These are phyloP conservation scores for Brachyptera putata DNA, from an alignment of 2,888 invertebrate genomes.

Conservation along the genomic window DNA sequence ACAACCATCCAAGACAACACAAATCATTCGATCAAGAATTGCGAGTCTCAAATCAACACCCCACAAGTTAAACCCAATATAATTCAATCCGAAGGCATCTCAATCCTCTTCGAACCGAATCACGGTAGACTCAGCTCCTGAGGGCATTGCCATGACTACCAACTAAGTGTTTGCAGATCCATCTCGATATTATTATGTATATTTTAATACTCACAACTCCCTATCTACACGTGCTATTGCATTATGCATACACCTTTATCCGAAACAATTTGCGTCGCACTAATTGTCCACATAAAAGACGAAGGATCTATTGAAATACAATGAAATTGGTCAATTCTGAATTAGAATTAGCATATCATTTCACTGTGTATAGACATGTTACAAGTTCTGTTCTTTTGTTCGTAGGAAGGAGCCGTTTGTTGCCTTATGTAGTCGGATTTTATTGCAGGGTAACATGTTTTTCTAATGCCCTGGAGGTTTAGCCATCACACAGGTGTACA, in stretches of 20 bases:
- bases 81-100: too few relatives aligned
- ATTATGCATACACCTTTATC: background rate
- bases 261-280: slow-evolving; percentile 2
- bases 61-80: too few relatives aligned
- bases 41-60: too few relatives aligned
- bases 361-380: background rate
- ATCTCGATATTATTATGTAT: too few relatives aligned
- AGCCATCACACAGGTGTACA: slow-evolving; percentile 5
- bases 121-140: too few relatives aligned
- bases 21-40: too few relatives aligned
- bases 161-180: too few relatives aligned
- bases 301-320: background rate
- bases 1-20: too few relatives aligned
- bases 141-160: too few relatives aligned
- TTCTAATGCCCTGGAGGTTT: background rate
- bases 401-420: slow-evolving; percentile 1
- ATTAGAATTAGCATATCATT: slow-evolving; percentile 8
- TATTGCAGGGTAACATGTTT: background rate
- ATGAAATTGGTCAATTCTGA: slow-evolving; percentile 10
- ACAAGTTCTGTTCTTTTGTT: background rate
- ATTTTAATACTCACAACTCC: background rate
- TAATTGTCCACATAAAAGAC: slow-evolving; percentile 4
- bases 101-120: too few relatives aligned
- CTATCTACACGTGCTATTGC: background rate
- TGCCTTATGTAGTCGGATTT: background rate